A percentile compares a stretch with the other conserved stretches of the same genome.
Conservation (phyloP, 2,797 vertebrate species). For the Amazona ochrocephala region DNA sequence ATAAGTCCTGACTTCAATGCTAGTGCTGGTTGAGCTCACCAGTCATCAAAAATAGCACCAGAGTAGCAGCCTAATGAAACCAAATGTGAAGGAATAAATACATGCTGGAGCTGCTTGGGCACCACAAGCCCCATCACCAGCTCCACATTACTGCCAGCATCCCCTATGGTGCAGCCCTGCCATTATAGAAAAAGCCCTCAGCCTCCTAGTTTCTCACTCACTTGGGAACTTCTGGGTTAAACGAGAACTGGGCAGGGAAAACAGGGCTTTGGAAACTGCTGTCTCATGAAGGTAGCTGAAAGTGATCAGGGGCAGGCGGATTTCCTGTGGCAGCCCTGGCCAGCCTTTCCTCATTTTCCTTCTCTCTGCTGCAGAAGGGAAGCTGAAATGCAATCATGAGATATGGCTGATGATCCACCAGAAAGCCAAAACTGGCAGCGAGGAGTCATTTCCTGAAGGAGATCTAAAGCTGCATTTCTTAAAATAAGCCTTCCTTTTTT, state of each 20-base stretch:
- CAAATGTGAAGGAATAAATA: neutral
- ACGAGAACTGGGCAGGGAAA: neutral
- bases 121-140: neutral
- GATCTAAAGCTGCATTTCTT: constrained; percentile 47
- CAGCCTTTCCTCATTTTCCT: constrained; percentile 44
- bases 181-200: neutral
- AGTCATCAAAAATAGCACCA: neutral
- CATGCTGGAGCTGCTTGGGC: neutral
- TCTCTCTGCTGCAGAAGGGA: neutral
- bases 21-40: neutral
- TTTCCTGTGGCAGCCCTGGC: constrained; percentile 32
- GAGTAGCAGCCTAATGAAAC: neutral
- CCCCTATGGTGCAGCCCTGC: neutral
- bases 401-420: constrained; percentile 6
- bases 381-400: neutral
- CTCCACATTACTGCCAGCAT: neutral
- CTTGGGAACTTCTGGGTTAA: constrained; percentile 5
- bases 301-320: neutral
- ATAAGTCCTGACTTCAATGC: neutral
- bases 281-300: constrained; percentile 43
- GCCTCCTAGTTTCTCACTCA: neutral
- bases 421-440: neutral
- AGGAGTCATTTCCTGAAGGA: constrained; percentile 52
- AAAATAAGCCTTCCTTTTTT: constrained; percentile 32
- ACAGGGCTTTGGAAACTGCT: constrained; percentile 36